Evolutionary conservation across 1,140 invertebrate genomes (phyloP), one percentile per base, ranked within the genome.

Genomic region (Dysdera silvatica): DNA sequence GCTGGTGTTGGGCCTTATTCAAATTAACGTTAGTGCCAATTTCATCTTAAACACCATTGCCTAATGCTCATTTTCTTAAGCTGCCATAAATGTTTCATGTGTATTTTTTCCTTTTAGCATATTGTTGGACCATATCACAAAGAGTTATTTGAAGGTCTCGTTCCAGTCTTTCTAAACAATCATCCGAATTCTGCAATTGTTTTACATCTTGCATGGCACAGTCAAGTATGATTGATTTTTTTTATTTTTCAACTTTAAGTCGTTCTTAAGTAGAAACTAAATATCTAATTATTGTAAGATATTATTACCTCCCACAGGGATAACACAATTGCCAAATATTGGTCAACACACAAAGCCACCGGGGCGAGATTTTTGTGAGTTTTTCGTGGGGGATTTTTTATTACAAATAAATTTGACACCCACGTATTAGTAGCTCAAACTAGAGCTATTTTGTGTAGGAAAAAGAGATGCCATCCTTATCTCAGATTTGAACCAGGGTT

Each of bases 131-230:
- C 70, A 8, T 53, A 79, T 32, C 75, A 76, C 55, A 89, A 93
- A 76, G 93, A 97, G 74, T 74, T 96, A 37, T 80, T 96, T 29
- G 84, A 84, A 45, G 86, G 82, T 40, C 74, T 96, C 10, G 88
- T 98, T 73, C 90, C 91, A 2, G 87, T 92, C 55, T 97, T 97
- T 76, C 78, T 97, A 16, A 85, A 86, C 14, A 95, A 94, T 79
- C 93, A 97, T 81, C 89, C 91, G 1, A 97, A 97, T 76, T 89
- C 89, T 51, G 91, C 84, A 63, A 89, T 91, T 16, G 89, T 98
- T 55, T 78, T 98, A 24, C 91, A 96, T 76, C 87, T 93, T 74
- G 91, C 92, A 1, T 98, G 95, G 95, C 91, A 82, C 67, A 75
- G 76, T 69, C 79, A 78, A 74, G 77, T 77, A 66, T 28, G n/a